Percentiles rank a stretch among this genome's conserved stretches.
These are phyloP conservation scores for Drosophila paracracens DNA, from an alignment of 2,888 invertebrate species.

Conservation along the genomic window DNA sequence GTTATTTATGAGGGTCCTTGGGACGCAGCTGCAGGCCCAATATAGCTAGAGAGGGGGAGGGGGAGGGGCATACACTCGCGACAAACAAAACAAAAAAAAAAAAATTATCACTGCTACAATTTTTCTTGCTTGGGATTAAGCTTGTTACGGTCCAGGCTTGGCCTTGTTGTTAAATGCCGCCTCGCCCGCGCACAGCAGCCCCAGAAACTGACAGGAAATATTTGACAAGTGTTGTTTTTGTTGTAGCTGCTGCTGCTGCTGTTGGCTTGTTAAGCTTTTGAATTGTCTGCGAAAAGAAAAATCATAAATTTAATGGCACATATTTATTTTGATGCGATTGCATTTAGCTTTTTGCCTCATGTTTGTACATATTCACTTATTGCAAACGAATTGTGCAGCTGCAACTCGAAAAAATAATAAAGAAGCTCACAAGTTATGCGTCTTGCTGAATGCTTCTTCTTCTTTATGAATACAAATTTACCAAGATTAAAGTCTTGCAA, in stretches of 20 bases:
- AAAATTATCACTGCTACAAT: constrained; percentile 73
- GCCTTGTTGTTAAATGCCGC: constrained; percentile 35
- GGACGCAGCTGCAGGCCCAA: constrained; percentile 68
- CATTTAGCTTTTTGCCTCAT: constrained; percentile 31
- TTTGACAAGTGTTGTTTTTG: constrained; percentile 54
- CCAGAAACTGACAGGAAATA: constrained; percentile 10
- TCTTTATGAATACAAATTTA: neutral
- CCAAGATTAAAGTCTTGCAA: neutral
- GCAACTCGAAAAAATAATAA: constrained; percentile 37
- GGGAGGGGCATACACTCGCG: constrained; percentile 10
- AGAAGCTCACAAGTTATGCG: neutral
- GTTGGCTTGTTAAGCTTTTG: constrained; percentile 63
- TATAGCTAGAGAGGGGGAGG: constrained; percentile 5
- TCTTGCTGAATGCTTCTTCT: neutral
- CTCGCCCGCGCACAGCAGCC: constrained; percentile 3
- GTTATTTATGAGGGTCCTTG: constrained; percentile 81
- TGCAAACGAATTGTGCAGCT: constrained; percentile 41
- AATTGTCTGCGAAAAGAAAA: constrained; percentile 66
- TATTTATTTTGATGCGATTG: constrained; percentile 57
- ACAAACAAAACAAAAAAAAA: constrained; percentile 3
- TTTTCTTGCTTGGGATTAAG: constrained; percentile 74
- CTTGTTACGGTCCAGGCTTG: constrained; percentile 62
- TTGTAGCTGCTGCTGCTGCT: constrained; percentile 10
- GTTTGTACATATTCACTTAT: constrained; percentile 1
- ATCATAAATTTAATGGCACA: constrained; percentile 60